Evolutionary conservation across 2,888 invertebrate genomes (phyloP).

Genomic region (Dasysyrphus tricinctus): DNA sequence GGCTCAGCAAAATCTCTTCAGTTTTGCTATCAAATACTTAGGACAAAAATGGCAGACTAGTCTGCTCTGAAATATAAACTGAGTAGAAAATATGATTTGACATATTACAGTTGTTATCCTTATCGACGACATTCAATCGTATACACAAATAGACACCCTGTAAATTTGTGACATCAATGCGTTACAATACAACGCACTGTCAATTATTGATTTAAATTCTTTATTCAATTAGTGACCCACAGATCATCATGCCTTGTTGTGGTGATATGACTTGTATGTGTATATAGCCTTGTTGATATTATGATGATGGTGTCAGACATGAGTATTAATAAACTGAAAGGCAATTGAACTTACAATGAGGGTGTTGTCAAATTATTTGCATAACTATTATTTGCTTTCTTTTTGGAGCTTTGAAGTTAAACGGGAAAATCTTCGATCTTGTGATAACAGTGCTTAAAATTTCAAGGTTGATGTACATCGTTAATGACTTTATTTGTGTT

Average conservation of each 20-base stretch:
- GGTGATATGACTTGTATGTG: not conserved
- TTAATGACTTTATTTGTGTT: too few relatives aligned
- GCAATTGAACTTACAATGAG: conserved; percentile 39
- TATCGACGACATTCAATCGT: not conserved
- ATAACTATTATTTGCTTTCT: not conserved
- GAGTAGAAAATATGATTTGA: not conserved
- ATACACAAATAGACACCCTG: not conserved
- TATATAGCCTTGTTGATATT: conserved; percentile 9
- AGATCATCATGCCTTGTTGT: conserved; percentile 22
- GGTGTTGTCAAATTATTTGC: not conserved
- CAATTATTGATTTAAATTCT: conserved; percentile 51
- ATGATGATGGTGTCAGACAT: conserved; percentile 12
- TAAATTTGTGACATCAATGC: conserved; percentile 35
- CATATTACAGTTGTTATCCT: not conserved
- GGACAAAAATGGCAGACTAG: too few relatives aligned
- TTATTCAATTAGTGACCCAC: conserved; percentile 70
- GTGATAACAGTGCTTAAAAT: not conserved
- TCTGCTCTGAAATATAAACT: too few relatives aligned
- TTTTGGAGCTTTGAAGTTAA: not conserved
- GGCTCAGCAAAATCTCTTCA: too few relatives aligned
- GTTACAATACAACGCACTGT: conserved; percentile 20
- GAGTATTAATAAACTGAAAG: conserved; percentile 18
- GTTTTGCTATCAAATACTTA: too few relatives aligned
- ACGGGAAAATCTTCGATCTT: not conserved
- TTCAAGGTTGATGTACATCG: too few relatives aligned